Base-by-base conservation (phyloP, 2,888 invertebrate genomes). In the Trichacis sp. region DNA sequence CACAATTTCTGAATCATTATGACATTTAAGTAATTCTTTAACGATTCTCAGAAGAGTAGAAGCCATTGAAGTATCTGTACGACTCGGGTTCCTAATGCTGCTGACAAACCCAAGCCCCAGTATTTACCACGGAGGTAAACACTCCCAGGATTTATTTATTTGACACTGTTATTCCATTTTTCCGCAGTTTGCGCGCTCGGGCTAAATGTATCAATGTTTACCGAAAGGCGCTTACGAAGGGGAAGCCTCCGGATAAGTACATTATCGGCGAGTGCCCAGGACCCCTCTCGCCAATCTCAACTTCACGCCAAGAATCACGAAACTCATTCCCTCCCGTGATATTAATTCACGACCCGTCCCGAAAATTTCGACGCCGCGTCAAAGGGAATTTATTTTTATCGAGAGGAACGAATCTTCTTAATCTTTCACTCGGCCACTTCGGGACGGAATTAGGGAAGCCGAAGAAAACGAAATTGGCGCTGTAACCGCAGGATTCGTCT, bases 301-400 rank as follows among this genome's bases (percentile, higher is more conserved):
- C n/a, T 48, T 49, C 9, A 1, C 29, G 18, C 30, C 9, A 43
- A 46, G 46, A 46, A 46, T 46, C 46, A 24, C 24, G 14, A 24
- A 46, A 46, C 24, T 46, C 46, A n/a, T 24, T 14, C 50, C 49
- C 51, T 52, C 53, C 57, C 56, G 12, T 17, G 8, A n/a, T 57
- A 53, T 55, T 56, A 58, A 59, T 59, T 51, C 55, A 42, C 50
- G 40, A 14, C n/a, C 33, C 45, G 40, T 54, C 54, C 20, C 5
- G 40, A 42, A 59, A 51, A 5, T 64, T 58, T 55, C 59, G 64
- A 58, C 54, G 58, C 46, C 49, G 33, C 11, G 18, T 54, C 50
- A 24, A 17, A 47, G 36, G 20, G 18, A 19, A 45, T 60, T 51
- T 29, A 45, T 14, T 48, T 30, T 33, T 30, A 24, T 46, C 8